Base-by-base conservation (phyloP, 2,797 vertebrate genomes). In the Molossus alvarezi region DNA sequence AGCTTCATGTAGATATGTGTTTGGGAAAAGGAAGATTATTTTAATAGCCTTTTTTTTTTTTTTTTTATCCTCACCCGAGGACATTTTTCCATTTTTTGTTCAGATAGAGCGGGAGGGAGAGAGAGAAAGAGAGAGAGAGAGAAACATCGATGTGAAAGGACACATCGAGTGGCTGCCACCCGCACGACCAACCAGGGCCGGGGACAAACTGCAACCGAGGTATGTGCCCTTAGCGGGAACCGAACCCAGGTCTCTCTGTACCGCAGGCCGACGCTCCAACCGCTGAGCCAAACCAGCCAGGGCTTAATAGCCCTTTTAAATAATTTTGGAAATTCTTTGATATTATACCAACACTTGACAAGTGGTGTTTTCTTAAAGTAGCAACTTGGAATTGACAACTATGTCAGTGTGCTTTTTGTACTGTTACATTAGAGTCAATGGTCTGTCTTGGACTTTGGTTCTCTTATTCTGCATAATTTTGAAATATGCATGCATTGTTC, bases 331-430 rank as follows among this genome's bases (percentile, higher is more conserved):
- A 67, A 72, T 90, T 81, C 25, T 91, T 85, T 83, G 69, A 71
- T 67, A 12, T 18, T 45, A 45, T 55, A 65, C 20, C 41, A 93
- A 20, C 62, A 82, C 64, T 86, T 72, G 77, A 58, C 72, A 84
- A 76, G 83, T 79, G 53, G 55, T 81, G 58, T 67, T 77, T 93
- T 94, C 23, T 60, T 73, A 65, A 67, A 90, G 60, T 77, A 91
- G 33, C 33, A 67, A 1, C 57, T 84, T 60, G 29, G 41, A 67
- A 60, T 91, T 23, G 80, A n/a, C 64, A 82, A 73, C 37, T 93
- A 5, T 85, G 33, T 71, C 37, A n/a, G 1, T 71, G 18, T 91
- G 15, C 65, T 88, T 87, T 75, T 65, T 77, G 45, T 65, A 15
- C 5, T 77, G 53, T 87, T 96, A 64, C 15, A 64, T 62, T 86